These are phyloP conservation scores for Latrodectus elegans DNA, from an alignment of 2,888 invertebrate genomes.

Conservation along the genomic window DNA sequence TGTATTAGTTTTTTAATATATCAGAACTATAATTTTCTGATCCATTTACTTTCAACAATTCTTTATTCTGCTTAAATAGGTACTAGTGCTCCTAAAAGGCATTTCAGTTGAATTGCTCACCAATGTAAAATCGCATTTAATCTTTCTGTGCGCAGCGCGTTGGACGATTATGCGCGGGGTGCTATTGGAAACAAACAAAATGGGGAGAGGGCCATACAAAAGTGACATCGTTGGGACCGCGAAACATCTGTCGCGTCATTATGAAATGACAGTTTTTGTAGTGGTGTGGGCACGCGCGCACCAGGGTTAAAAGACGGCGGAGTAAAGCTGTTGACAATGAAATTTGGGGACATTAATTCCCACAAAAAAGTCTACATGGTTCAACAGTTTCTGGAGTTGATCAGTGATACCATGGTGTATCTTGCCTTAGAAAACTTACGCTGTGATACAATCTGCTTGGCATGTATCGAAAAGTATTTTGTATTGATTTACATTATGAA, in stretches of 20 bases:
- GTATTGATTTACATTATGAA: neutral
- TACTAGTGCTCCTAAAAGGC: too few relatives aligned
- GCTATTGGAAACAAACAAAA: neutral
- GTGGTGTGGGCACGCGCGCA: neutral
- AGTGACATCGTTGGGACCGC: conserved; percentile 27
- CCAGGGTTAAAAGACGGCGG: neutral
- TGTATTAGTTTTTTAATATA: too few relatives aligned
- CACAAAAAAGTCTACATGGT: conserved; percentile 6
- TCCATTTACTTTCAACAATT: too few relatives aligned
- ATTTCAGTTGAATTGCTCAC: too few relatives aligned
- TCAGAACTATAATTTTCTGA: too few relatives aligned
- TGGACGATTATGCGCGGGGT: too few relatives aligned
- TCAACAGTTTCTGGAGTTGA: conserved; percentile 34
- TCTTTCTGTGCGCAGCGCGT: too few relatives aligned
- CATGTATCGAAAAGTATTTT: neutral
- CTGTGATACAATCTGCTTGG: neutral
- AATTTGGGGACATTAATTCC: conserved; percentile 41
- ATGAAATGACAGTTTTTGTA: conserved; percentile 12
- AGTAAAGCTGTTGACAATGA: conserved; percentile 42
- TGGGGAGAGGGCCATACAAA: neutral
- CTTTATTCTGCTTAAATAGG: too few relatives aligned
- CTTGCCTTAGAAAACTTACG: conserved; percentile 26
- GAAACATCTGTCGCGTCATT: conserved; percentile 61
- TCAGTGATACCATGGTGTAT: neutral
- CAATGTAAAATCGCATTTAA: too few relatives aligned